Evolutionary conservation across 2,888 invertebrate genomes (phyloP), one percentile per base, ranked within the genome.

Genomic region (Athripsodes cinereus): DNA sequence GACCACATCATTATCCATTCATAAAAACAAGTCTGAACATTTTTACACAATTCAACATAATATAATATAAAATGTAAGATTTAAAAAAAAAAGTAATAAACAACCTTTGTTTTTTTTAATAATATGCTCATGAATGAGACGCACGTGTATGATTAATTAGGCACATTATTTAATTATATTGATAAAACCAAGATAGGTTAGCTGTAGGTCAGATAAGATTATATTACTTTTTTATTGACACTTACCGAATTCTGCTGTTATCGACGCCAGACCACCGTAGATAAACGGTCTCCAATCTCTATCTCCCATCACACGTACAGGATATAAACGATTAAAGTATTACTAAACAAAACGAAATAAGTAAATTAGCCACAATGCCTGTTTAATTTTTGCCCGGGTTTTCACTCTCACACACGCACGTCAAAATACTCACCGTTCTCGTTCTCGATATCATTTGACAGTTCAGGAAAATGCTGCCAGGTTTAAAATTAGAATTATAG

Each of bases 231-330:
- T 40, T 21, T 18, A 13, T 44, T 50, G 13, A 35, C 31, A 70
- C 81, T 80, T 80, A 95, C 95, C 93, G 75, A 92, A 90, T 81
- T 96, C 96, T 57, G 96, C 96, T 66, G 90, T 86, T 68, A 94
- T 92, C 65, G 95, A 94, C 72, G 96, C 94, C 67, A 94, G 72
- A 65, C 96, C 96, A 72, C 96, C 96, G 80, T 93, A 96, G 68
- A 95, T 81, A 79, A 96, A 96, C 70, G 94, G 94, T 76, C 92
- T 85, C 93, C 94, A 94, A 75, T 92, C 89, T 69, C 81, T 80
- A 72, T 85, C 84, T 80, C 85, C 87, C 87, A 87, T 88, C 70
- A 82, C 85, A 81, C 57, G 53, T 22, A 57, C 40, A 49, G 34
- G 49, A 49, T 34, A 50, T 50, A 10, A 20, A 47, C 21, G 19